These are phyloP conservation scores for Capromys pilorides DNA, from an alignment of 2,797 vertebrate genomes.

Conservation along the genomic window DNA sequence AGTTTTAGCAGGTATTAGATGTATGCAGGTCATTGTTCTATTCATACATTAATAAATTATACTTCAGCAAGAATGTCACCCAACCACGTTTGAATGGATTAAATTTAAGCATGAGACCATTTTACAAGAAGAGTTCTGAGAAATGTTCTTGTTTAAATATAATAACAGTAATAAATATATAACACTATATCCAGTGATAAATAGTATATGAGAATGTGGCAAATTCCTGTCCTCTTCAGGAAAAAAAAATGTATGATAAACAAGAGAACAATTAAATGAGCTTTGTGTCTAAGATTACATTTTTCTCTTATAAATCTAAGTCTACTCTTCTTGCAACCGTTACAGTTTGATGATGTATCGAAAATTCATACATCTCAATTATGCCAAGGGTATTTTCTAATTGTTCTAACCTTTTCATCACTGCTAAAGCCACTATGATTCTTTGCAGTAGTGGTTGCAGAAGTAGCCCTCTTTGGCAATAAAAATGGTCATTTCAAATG, in stretches of 20 bases:
- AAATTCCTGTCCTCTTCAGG: not conserved
- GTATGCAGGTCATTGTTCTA: constrained; percentile 64
- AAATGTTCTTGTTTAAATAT: not conserved
- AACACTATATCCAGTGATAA: not conserved
- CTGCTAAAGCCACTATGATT: constrained; percentile 45
- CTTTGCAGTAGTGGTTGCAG: not conserved
- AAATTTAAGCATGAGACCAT: constrained; percentile 32
- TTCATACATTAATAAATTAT: constrained; percentile 78
- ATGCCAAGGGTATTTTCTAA: constrained; percentile 64
- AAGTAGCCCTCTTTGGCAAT: constrained; percentile 24
- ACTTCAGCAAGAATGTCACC: constrained; percentile 70
- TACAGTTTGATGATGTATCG: constrained; percentile 25
- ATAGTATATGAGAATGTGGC: not conserved
- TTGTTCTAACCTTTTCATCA: constrained; percentile 74
- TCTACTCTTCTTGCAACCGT: not conserved
- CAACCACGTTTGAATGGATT: constrained; percentile 28
- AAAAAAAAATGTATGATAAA: not conserved
- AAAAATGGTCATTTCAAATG: constrained; percentile 62
- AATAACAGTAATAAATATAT: constrained; percentile 12
- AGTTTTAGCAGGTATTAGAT: constrained; percentile 61
- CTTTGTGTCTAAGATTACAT: not conserved
- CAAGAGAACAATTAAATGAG: constrained; percentile 18
- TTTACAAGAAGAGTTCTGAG: constrained; percentile 12
- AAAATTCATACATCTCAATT: constrained; percentile 62
- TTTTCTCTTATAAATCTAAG: constrained; percentile 44